These are phyloP conservation scores for Hofmannophila pseudospretella DNA, from an alignment of 2,888 invertebrate genomes.

Conservation along the genomic window DNA sequence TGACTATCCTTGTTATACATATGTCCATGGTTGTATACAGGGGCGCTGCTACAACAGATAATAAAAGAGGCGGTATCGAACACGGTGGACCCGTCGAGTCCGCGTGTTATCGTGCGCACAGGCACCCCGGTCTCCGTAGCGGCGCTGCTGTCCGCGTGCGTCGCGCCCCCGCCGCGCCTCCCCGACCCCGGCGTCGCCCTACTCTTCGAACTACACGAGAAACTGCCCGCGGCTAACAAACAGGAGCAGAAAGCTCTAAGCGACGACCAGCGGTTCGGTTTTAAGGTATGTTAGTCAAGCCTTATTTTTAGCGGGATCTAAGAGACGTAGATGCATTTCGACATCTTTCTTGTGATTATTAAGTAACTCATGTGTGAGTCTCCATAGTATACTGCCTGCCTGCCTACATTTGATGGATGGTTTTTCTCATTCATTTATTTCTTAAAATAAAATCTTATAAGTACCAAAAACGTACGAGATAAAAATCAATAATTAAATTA, in stretches of 20 bases:
- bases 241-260: conserved; percentile 46
- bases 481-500: no score
- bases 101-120: conserved; percentile 73
- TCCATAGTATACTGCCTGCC: no score
- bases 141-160: conserved; percentile 75
- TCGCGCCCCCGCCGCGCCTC: conserved; percentile 74
- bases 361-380: no score
- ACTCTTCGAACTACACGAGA: conserved; percentile 74
- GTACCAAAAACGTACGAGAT: no score
- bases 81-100: conserved; percentile 28
- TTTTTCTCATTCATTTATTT: no score
- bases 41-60: conserved; percentile 75
- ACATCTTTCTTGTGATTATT: no score
- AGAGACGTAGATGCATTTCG: no score
- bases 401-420: no score
- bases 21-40: no score
- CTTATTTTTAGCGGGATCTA: no score
- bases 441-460: no score
- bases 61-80: conserved; percentile 66
- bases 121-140: conserved; percentile 81
- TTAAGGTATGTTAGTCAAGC: conserved; percentile 45
- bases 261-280: conserved; percentile 64
- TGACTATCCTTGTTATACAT: no score
- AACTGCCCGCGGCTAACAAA: conserved; percentile 41
- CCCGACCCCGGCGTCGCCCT: conserved; percentile 79